Evolutionary conservation across 2,797 vertebrate genomes (phyloP), one percentile per base, ranked within the genome.

Genomic region (Sus cebifrons): DNA sequence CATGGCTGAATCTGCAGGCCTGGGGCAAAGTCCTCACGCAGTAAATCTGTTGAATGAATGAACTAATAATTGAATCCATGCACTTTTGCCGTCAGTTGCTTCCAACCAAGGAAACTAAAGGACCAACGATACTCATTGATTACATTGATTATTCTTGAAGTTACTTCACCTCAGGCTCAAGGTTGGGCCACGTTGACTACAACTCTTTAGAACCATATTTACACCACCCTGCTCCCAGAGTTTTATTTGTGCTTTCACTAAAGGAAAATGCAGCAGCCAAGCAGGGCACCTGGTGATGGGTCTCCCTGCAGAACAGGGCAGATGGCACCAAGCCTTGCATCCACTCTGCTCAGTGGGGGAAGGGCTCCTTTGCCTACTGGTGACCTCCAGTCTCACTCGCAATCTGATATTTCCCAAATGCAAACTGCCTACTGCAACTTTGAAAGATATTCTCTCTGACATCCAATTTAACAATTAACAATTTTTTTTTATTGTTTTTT

Each of bases 401-500:
- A 86, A 32, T 58, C 82, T 29, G 54, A 77, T 96, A n/a, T 65
- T 78, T 96, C 84, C 56, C 86, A 92, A 95, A 95, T 25, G 21
- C 58, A 84, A 97, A 96, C 9, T 75, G 60, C 83, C 91, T 44
- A 64, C 81, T 88, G 71, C 36, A 67, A 92, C 94, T 96, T 91
- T 96, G 97, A 96, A 92, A 96, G 71, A 95, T 92, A 97, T 86
- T 96, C 85, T 97, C 78, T 95, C 86, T 97, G 97, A 97, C 97
- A 97, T 95, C 74, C 97, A 97, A 95, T 97, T 97, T 97, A 97
- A 97, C 96, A 97, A 97, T 96, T 96, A 97, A 94, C 70, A 40
- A 60, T 89, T 95, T 96, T 92, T 92, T 36, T 97, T 97, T 96
- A 92, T 97, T 96, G 77, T 95, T 97, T 79, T 95, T 94, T 81